These are phyloP conservation scores for Onychostoma macrolepis DNA, from an alignment of 2,113 vertebrate species.

Conservation along the genomic window DNA sequence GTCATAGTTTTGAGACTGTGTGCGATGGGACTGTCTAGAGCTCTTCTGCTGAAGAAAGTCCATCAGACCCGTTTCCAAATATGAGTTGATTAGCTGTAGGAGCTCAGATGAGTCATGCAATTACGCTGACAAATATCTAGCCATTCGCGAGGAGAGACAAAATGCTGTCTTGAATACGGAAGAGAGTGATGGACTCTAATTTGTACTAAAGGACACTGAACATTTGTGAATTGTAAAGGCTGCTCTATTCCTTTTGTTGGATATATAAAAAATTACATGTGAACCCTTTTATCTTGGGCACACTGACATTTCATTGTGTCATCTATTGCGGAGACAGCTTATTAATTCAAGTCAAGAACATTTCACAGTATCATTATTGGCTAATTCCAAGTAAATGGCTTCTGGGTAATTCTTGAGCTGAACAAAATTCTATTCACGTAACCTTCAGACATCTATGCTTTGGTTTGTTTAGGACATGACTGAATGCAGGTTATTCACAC, in stretches of 20 bases:
- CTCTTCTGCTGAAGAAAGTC: slow-evolving; percentile 10
- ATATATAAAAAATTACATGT: slow-evolving; percentile 8
- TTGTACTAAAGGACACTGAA: slow-evolving; percentile 10
- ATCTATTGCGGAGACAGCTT: slow-evolving; percentile 29
- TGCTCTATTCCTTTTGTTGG: not conserved
- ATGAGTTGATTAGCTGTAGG: slow-evolving; percentile 37
- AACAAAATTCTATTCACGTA: slow-evolving; percentile 22
- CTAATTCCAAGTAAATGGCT: slow-evolving; percentile 54
- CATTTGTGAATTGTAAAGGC: slow-evolving; percentile 31
- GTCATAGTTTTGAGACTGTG: not conserved
- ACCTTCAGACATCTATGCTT: slow-evolving; percentile 31
- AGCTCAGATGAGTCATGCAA: slow-evolving; percentile 23
- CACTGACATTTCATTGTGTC: slow-evolving; percentile 28
- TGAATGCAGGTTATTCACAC: not conserved
- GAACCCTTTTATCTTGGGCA: slow-evolving; percentile 5
- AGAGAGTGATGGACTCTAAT: slow-evolving; percentile 4
- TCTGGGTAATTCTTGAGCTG: slow-evolving; percentile 25
- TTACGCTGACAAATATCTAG: slow-evolving; percentile 27
- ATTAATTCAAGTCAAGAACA: slow-evolving; percentile 43
- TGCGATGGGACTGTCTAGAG: not conserved
- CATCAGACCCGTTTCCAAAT: slow-evolving; percentile 19
- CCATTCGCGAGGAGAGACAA: slow-evolving; percentile 8
- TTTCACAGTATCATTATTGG: slow-evolving; percentile 46
- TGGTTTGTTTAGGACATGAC: slow-evolving; percentile 37
- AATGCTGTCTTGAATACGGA: slow-evolving; percentile 1